Evolutionary conservation across 2,888 invertebrate genomes (phyloP), one percentile per base, ranked within the genome.

Genomic region (Leistus spinibarbis): DNA sequence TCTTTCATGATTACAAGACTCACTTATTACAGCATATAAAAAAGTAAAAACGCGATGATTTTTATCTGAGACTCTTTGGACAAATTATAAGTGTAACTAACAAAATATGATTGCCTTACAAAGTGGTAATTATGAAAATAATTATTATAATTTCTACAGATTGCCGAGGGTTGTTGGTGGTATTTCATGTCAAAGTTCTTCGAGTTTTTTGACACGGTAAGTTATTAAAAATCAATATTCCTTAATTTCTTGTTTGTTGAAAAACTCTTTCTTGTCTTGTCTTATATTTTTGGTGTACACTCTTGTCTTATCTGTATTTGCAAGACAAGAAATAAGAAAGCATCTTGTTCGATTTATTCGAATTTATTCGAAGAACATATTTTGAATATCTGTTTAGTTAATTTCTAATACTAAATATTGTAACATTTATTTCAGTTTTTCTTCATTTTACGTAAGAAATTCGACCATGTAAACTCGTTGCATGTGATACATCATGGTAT

Each of bases 171-270:
- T 57, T 96, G 96, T 86, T 98, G 97, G 96, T 96, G 95, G 96
- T 98, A 97, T 87, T 97, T 95, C 88, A 92, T 98, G 86, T 95
- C 97, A 83, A 98, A 98, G 87, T 97, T 97, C 87, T 95, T 97
- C 81, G 98, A 98, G 87, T 96, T 98, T 86, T 92, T 96, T 84
- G 98, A 98, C 88, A 98, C 98, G 82, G 93, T 97, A 83, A 88
- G 89, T 85, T n/a, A 4, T 2, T 40, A 40, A 40, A 40, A 40
- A 40, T 56, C 4, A 16, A 17, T 19, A 0, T 9, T 56, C 13
- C 5, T 56, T 56, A 17, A 10, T 53, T 53, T 53, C 53, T 53
- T 53, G 53, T 53, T 7, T 53, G 53, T 53, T 7, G 7, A 53
- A 53, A 53, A 53, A 53, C 7, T 53, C 7, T 53, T 53, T 53